phyloP scores from a whole-genome alignment of 1,140 invertebrate genomes.

The Philopotamus ludificatus region DNA sequence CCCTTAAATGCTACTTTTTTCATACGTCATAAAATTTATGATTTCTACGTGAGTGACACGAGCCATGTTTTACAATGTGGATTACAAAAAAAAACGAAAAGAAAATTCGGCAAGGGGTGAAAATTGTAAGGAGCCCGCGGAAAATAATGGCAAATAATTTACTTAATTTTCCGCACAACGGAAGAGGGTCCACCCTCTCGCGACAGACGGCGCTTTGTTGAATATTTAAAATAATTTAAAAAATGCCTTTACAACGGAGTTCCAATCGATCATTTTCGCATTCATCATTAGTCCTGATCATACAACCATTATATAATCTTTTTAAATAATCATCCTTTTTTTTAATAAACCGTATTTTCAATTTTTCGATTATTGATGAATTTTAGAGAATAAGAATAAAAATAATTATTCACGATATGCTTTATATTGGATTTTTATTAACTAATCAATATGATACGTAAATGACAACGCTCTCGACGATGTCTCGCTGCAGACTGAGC shows the following conservation, averaged over 20 bases:
- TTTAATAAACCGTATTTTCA: not conserved
- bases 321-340: not conserved
- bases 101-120: not conserved
- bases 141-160: not conserved
- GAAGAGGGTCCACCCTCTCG: not conserved
- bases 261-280: too few species aligned
- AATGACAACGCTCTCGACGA: too few species aligned
- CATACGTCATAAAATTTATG: not conserved
- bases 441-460: too few species aligned
- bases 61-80: not conserved
- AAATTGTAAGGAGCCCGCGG: not conserved
- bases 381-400: too few species aligned
- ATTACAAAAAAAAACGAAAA: not conserved
- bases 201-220: not conserved
- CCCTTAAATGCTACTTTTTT: not conserved
- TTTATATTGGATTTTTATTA: too few species aligned
- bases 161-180: not conserved
- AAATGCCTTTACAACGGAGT: too few species aligned
- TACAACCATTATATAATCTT: too few species aligned
- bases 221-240: not conserved
- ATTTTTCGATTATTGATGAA: not conserved
- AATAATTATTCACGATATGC: too few species aligned
- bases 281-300: too few species aligned
- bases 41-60: not conserved
- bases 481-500: too few species aligned